phyloP scores from a whole-genome alignment of 2,113 vertebrate species.

The Pituophis catenifer region DNA sequence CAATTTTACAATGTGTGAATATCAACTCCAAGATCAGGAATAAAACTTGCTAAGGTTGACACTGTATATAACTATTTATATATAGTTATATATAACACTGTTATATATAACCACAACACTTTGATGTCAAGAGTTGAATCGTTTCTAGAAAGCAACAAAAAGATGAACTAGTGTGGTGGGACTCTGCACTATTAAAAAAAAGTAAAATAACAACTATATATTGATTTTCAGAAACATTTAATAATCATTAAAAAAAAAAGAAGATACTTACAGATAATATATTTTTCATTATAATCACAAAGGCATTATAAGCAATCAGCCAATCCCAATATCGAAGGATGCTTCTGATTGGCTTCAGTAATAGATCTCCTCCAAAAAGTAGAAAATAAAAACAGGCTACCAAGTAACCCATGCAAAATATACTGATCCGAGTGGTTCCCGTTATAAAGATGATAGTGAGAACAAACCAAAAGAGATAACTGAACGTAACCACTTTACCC shows the following conservation, averaged over 20 bases:
- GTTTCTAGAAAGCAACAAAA: not conserved
- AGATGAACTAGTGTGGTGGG: not conserved
- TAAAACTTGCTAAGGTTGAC: not conserved
- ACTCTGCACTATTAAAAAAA: not conserved
- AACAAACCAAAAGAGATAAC: conserved; percentile 99
- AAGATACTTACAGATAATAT: conserved; percentile 84
- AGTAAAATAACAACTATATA: not conserved
- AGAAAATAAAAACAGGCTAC: conserved; percentile 99
- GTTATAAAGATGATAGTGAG: conserved; percentile 99
- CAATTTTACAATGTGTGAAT: not conserved
- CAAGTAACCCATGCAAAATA: conserved; percentile 98
- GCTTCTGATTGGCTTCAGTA: conserved; percentile 93
- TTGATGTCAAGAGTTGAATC: not conserved
- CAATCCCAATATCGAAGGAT: conserved; percentile 97
- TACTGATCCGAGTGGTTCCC: conserved; percentile 94
- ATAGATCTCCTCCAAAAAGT: conserved; percentile 90
- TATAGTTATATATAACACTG: not conserved
- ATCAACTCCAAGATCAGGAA: not conserved
- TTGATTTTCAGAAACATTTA: not conserved
- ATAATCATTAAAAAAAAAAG: not conserved
- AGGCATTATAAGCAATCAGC: conserved; percentile 96
- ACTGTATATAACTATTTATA: no score
- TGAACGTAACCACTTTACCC: conserved; percentile 96
- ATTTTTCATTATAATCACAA: conserved; percentile 99
- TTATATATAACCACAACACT: not conserved